Base-by-base conservation (phyloP, 2,797 vertebrate genomes). In the Ispidina lecontei region DNA sequence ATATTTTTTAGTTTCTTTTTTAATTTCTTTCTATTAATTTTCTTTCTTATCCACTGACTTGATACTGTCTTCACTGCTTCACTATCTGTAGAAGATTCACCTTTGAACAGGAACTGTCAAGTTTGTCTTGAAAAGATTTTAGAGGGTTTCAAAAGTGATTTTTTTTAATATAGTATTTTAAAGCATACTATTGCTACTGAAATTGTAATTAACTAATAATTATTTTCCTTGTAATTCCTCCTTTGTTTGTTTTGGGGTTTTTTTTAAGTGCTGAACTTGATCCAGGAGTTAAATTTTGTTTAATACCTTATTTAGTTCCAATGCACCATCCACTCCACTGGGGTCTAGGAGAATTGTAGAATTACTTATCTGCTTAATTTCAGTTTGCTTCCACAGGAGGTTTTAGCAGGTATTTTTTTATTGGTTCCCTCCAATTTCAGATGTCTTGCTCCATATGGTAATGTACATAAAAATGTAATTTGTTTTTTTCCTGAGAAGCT, bases 401-500 rank as follows among this genome's bases (percentile, higher is more conserved):
- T 69, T 94, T 91, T 19, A 87, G 21, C 29, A 52, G 46, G 25
- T 3, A 49, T 11, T 81, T 86, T 69, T 89, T 31, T 85, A 74
- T 89, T 95, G 51, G 59, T 83, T 93, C 21, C 31, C 37, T 77
- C 17, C 11, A 64, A 21, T 81, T 94, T 78, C 59, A 83, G 49
- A 21, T 20, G 15, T 62, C 46, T 80, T 87, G 33, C 37, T 93
- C 63, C 35, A 29, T 80, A 69, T 75, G 39, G 67, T 91, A 87
- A 59, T 52, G 7, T 78, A 43, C n/a, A 58, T 85, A 92, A 83
- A 87, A 65, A 59, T 62, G 81, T 20, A 76, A 83, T 89, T 63
- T 87, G 26, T 82, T 91, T 94, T 77, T 67, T 88, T 91, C 89
- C 72, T 91, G 80, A 90, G 91, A 87, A 90, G 67, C 71, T 90